Evolutionary conservation across 2,888 invertebrate species (phyloP).

Genomic region (Pristionchus exspectatus): DNA sequence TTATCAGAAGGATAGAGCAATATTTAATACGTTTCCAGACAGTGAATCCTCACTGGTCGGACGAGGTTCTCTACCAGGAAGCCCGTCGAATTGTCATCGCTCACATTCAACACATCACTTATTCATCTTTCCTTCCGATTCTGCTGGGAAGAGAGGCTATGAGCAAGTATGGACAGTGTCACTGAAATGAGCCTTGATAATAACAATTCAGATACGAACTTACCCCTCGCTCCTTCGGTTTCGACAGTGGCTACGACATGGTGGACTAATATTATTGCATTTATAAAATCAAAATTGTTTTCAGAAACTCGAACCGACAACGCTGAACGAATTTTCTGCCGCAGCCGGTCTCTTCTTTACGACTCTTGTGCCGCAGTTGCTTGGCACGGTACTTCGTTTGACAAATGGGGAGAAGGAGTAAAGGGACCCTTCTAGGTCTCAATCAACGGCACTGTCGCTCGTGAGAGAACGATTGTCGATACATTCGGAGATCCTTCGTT

Average conservation of each 20-base stretch:
- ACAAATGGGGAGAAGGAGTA: not conserved
- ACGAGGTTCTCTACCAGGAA: slow-evolving; percentile 79
- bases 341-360: slow-evolving; percentile 77
- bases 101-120: slow-evolving; percentile 83
- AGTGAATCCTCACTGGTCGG: slow-evolving; percentile 77
- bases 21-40: slow-evolving; percentile 53
- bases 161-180: slow-evolving; percentile 12
- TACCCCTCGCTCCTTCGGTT: slow-evolving; percentile 84
- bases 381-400: slow-evolving; percentile 14
- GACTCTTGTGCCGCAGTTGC: slow-evolving; percentile 66
- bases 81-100: slow-evolving; percentile 80
- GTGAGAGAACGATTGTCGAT: slow-evolving; percentile 52
- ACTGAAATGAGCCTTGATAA: not conserved
- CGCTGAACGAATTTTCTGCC: slow-evolving; percentile 89
- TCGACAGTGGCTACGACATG: slow-evolving; percentile 83
- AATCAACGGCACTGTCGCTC: not conserved
- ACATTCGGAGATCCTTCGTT: slow-evolving; percentile 68
- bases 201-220: slow-evolving; percentile 84
- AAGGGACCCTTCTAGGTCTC: slow-evolving; percentile 22
- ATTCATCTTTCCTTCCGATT: slow-evolving; percentile 75
- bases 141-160: slow-evolving; percentile 74
- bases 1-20: no score
- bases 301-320: slow-evolving; percentile 84
- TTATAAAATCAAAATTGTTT: slow-evolving; percentile 28
- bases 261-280: slow-evolving; percentile 61